A percentile compares a stretch with the other conserved stretches of the same genome.
Conservation (phyloP, 1,140 invertebrate species). For the Aphelinus atriplicis region DNA sequence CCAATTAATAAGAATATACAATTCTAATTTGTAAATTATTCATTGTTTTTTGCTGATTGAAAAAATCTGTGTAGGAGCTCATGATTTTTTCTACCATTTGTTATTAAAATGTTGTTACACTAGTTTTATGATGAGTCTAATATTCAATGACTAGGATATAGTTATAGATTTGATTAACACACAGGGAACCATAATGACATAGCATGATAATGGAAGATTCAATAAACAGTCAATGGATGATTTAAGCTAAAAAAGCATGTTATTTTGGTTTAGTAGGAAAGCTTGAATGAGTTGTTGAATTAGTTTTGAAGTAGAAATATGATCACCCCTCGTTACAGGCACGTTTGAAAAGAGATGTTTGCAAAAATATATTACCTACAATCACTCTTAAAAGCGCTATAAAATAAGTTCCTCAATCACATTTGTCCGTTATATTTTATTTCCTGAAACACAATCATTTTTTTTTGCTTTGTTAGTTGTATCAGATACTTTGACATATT, state of each 20-base stretch:
- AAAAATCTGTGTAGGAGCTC: no score
- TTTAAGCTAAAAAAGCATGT: constrained; percentile 30
- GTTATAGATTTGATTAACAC: constrained; percentile 31
- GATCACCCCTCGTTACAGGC: constrained; percentile 46
- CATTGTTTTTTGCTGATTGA: no score
- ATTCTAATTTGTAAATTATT: no score
- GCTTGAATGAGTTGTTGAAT: constrained; percentile 47
- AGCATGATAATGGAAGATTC: constrained; percentile 21
- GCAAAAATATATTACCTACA: constrained; percentile 59
- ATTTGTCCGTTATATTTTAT: constrained; percentile 61
- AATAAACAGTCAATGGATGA: constrained; percentile 18
- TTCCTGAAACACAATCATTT: constrained; percentile 62
- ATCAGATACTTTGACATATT: background rate
- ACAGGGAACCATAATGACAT: constrained; percentile 39
- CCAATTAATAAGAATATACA: no score
- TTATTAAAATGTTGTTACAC: background rate
- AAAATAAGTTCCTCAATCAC: constrained; percentile 59
- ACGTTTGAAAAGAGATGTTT: constrained; percentile 49
- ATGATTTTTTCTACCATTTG: background rate
- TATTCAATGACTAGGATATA: background rate
- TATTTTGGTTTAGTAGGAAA: constrained; percentile 44
- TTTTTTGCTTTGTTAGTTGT: constrained; percentile 33
- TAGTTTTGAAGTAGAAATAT: constrained; percentile 40
- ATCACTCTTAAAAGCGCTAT: constrained; percentile 56
- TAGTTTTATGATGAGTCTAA: constrained; percentile 1